Conservation (phyloP, 2,888 invertebrate genomes). For the Idaea straminata region DNA sequence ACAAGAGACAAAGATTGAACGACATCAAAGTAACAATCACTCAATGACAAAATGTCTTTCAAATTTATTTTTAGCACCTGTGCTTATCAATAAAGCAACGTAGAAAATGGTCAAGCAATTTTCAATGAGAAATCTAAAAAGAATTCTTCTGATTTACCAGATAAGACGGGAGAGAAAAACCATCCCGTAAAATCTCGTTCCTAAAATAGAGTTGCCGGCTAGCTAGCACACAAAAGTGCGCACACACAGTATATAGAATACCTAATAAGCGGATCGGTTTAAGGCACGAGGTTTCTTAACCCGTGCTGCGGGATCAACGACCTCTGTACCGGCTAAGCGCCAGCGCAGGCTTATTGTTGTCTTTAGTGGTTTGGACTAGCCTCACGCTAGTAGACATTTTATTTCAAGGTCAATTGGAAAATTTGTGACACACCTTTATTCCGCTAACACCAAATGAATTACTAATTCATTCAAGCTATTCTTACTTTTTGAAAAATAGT, state of each 20-base stretch:
- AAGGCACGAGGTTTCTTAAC: constrained; percentile 73
- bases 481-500: constrained; percentile 4
- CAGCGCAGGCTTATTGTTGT: constrained; percentile 72
- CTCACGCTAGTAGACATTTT: constrained; percentile 39
- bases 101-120: not conserved
- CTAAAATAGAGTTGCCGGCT: constrained; percentile 28
- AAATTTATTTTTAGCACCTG: not conserved
- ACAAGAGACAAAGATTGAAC: not conserved
- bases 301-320: constrained; percentile 60
- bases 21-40: not conserved
- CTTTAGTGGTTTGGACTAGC: constrained; percentile 53
- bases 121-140: constrained; percentile 12
- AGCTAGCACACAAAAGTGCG: constrained; percentile 32
- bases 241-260: constrained; percentile 57
- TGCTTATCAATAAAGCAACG: not conserved
- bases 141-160: constrained; percentile 16
- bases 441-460: not conserved
- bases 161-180: constrained; percentile 22
- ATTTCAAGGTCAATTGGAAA: constrained; percentile 50
- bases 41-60: not conserved
- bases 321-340: constrained; percentile 59
- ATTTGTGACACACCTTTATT: constrained; percentile 22
- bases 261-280: constrained; percentile 74
- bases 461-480: constrained; percentile 10
- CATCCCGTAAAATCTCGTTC: constrained; percentile 21